These are phyloP conservation scores for Elysia chlorotica DNA, from an alignment of 1,140 invertebrate genomes.

Conservation along the genomic window DNA sequence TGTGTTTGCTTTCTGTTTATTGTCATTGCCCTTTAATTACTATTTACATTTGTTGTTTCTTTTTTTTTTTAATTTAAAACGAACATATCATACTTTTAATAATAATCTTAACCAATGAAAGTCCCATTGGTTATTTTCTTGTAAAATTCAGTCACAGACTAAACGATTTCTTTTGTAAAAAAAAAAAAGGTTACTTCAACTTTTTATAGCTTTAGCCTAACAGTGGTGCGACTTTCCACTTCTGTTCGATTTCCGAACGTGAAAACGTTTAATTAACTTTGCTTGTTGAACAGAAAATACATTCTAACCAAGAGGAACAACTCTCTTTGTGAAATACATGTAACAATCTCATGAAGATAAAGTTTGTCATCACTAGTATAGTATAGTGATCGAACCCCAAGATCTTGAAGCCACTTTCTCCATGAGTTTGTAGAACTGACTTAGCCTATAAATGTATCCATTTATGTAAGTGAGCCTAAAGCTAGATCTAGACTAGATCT, in stretches of 20 bases:
- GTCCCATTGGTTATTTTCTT: background rate
- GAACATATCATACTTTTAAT: background rate
- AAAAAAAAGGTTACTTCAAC: background rate
- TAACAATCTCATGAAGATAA: background rate
- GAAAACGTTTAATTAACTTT: background rate
- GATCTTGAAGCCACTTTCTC: background rate
- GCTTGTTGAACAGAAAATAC: background rate
- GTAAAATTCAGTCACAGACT: background rate
- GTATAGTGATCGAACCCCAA: background rate
- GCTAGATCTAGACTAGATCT: background rate
- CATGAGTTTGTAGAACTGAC: no score
- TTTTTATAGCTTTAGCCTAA: no score
- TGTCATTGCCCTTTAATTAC: background rate
- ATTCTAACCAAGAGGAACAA: background rate
- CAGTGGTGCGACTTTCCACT: background rate
- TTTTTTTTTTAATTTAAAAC: background rate
- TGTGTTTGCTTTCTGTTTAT: background rate
- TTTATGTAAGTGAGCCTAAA: no score
- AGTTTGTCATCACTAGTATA: background rate
- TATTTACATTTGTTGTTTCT: background rate
- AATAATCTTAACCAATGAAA: background rate
- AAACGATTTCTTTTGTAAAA: background rate
- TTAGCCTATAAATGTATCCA: no score
- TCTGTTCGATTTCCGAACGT: background rate
- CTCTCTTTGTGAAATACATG: background rate